phyloP scores from a whole-genome alignment of 2,888 invertebrate species.

The Hirtodrosophila confusa region DNA sequence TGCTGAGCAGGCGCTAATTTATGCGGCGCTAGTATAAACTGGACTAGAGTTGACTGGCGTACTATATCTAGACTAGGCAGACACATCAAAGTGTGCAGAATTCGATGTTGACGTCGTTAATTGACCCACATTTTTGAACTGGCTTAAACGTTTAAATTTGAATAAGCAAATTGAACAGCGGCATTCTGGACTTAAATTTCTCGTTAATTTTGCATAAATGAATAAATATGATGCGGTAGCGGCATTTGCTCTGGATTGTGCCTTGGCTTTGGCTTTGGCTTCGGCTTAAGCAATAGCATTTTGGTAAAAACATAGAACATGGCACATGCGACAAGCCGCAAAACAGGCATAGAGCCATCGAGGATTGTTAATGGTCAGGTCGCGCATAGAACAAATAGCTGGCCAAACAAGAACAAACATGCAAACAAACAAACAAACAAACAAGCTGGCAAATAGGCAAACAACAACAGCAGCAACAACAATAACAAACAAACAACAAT shows the following conservation, averaged over 20 bases:
- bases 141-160: conserved; percentile 68
- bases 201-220: conserved; percentile 68
- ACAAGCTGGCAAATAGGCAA: conserved; percentile 56
- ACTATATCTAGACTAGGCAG: conserved; percentile 5
- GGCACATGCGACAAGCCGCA: conserved; percentile 36
- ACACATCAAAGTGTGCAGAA: conserved; percentile 34
- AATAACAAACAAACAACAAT: conserved; percentile 32
- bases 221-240: conserved; percentile 46
- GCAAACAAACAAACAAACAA: conserved; percentile 47
- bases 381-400: conserved; percentile 73
- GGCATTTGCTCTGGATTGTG: conserved; percentile 35
- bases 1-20: conserved; percentile 35
- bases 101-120: conserved; percentile 58
- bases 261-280: conserved; percentile 22
- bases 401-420: conserved; percentile 58
- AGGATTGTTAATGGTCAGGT: conserved; percentile 69
- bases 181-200: conserved; percentile 12
- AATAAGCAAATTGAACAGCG: conserved; percentile 54
- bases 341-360: conserved; percentile 48
- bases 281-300: conserved; percentile 22
- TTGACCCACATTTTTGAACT: conserved; percentile 52
- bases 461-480: conserved; percentile 40
- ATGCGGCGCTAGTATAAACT: conserved; percentile 23
- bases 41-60: not conserved
- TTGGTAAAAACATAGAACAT: conserved; percentile 6